Conservation (phyloP, 2,113 vertebrate genomes). For the Euleptes europaea region DNA sequence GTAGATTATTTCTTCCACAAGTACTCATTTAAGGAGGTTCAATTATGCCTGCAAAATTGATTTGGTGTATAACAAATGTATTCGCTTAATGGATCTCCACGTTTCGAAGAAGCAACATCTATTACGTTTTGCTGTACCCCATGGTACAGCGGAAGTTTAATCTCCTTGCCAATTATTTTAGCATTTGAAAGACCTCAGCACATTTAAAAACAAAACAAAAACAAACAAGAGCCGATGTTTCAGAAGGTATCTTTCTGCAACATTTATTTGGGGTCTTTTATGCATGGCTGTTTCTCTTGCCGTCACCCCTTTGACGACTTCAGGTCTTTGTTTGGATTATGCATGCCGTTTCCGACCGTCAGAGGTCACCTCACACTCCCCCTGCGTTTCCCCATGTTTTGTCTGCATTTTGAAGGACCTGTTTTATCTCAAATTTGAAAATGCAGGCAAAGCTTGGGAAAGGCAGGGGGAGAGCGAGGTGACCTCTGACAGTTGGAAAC, state of each 20-base stretch:
- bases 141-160: conserved; percentile 10
- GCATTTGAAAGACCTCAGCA: conserved; percentile 31
- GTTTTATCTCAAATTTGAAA: no score
- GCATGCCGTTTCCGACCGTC: no score
- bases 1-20: conserved; percentile 39
- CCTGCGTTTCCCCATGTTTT: no score
- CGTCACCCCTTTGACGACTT: no score
- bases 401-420: no score
- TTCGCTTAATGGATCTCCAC: conserved; percentile 30
- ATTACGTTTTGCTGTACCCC: conserved; percentile 41
- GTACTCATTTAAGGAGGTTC: conserved; percentile 46
- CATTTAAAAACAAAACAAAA: conserved; percentile 3
- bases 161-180: conserved; percentile 40
- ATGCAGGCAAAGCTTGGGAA: no score
- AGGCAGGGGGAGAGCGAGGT: no score
- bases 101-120: conserved; percentile 39
- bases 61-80: conserved; percentile 34
- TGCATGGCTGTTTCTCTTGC: no score
- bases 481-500: no score
- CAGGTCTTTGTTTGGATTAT: no score
- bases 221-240: neutral
- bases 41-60: conserved; percentile 51
- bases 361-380: no score
- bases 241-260: neutral
- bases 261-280: no score